phyloP scores from a whole-genome alignment of 2,113 vertebrate genomes.

The Anhinga anhinga region DNA sequence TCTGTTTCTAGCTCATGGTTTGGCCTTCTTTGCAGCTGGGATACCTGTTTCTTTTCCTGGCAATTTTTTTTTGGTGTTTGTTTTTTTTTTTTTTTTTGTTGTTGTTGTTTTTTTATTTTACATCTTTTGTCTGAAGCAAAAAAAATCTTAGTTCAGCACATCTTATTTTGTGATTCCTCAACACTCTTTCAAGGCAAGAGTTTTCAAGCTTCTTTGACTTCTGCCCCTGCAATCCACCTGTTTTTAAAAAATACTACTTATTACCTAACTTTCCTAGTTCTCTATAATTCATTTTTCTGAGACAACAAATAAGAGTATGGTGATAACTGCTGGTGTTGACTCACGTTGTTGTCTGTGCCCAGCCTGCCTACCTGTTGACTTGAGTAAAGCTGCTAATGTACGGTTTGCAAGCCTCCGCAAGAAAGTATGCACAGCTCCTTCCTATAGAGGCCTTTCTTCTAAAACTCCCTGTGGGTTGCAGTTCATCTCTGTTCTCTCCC shows the following conservation, averaged over 20 bases:
- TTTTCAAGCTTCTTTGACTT: background rate
- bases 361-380: background rate
- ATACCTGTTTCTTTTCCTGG: conserved; percentile 10
- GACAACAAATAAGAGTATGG: background rate
- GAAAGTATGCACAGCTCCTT: background rate
- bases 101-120: background rate
- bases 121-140: background rate
- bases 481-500: background rate
- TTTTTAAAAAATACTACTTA: background rate
- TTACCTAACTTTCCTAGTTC: background rate
- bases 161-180: background rate
- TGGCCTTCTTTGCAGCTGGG: background rate
- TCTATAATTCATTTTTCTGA: background rate
- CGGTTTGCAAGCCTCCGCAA: background rate
- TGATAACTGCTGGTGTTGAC: background rate
- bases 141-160: background rate
- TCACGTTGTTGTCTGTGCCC: background rate
- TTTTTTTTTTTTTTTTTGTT: background rate
- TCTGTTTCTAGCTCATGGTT: background rate
- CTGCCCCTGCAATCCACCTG: background rate
- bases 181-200: background rate
- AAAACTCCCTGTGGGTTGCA: background rate
- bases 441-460: background rate
- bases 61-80: background rate
- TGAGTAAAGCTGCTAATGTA: background rate